phyloP scores from a whole-genome alignment of 1,140 invertebrate genomes.

The Fopius arisanus region DNA sequence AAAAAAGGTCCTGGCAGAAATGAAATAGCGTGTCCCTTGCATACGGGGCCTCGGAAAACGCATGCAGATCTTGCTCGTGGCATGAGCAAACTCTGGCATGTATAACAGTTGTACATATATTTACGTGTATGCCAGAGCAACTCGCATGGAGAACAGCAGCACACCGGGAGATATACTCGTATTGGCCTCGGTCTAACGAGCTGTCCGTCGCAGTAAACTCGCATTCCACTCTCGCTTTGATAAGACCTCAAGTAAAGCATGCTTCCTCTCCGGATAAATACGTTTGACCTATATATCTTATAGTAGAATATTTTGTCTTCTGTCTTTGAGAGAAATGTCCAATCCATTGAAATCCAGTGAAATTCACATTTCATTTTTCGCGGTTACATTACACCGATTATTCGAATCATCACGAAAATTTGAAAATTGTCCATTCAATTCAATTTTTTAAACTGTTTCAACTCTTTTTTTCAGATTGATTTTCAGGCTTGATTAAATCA shows the following conservation, averaged over 20 bases:
- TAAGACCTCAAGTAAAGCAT: slow-evolving; percentile 31
- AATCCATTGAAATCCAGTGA: background rate
- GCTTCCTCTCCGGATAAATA: slow-evolving; percentile 19
- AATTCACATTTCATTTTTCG: too few relatives aligned
- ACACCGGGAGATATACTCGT: slow-evolving; percentile 24
- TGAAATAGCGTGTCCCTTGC: slow-evolving; percentile 45
- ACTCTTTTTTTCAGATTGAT: too few relatives aligned
- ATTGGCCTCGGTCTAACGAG: slow-evolving; percentile 42
- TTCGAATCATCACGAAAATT: too few relatives aligned
- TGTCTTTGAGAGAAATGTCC: background rate
- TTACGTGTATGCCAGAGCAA: background rate
- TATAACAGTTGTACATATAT: slow-evolving; percentile 1
- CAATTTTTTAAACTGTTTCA: too few relatives aligned
- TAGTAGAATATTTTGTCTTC: background rate
- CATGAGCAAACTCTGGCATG: slow-evolving; percentile 14
- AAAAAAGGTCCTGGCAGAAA: slow-evolving; percentile 40
- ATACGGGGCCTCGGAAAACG: slow-evolving; percentile 36
- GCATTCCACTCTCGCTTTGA: slow-evolving; percentile 38
- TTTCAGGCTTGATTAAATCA: too few relatives aligned
- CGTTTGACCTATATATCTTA: slow-evolving; percentile 16
- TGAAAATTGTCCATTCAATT: too few relatives aligned
- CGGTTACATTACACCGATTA: too few relatives aligned
- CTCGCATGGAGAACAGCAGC: slow-evolving; percentile 16
- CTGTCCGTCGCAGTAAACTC: slow-evolving; percentile 34
- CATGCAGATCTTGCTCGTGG: slow-evolving; percentile 34